Evolutionary conservation across 2,888 invertebrate genomes (phyloP).

Genomic region (Fissipunctia ypsillon): DNA sequence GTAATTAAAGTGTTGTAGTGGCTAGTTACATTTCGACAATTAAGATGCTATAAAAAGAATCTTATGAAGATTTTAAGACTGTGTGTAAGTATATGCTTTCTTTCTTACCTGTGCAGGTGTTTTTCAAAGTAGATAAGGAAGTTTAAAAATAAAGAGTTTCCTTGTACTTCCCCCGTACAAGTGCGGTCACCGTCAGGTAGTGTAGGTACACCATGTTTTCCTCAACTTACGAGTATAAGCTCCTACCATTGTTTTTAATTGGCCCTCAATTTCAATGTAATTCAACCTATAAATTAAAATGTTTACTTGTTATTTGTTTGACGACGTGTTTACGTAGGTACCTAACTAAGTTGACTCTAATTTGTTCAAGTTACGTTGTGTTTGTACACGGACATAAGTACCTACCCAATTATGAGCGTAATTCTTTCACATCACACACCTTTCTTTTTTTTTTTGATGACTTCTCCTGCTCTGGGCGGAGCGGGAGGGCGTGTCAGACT

Average conservation of each 20-base stretch:
- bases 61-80: not conserved
- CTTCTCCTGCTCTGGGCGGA: too few relatives aligned
- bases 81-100: not conserved
- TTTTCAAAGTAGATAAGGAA: slow-evolving; percentile 13
- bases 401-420: slow-evolving; percentile 1
- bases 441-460: too few relatives aligned
- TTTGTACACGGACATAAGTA: too few relatives aligned
- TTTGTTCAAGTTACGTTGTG: not conserved
- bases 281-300: slow-evolving; percentile 4
- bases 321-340: slow-evolving; percentile 10
- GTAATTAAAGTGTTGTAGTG: not conserved
- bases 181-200: slow-evolving; percentile 4
- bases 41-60: not conserved
- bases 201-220: slow-evolving; percentile 26
- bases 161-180: slow-evolving; percentile 48
- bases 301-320: slow-evolving; percentile 17
- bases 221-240: slow-evolving; percentile 36
- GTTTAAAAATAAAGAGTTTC: slow-evolving; percentile 33
- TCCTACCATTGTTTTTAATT: slow-evolving; percentile 22
- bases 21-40: not conserved
- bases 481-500: too few relatives aligned
- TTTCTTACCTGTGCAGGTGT: not conserved
- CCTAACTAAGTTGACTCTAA: not conserved
- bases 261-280: slow-evolving; percentile 15
- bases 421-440: not conserved